Evolutionary conservation across 2,888 invertebrate genomes (phyloP), one percentile per base, ranked within the genome.

Genomic region (Parascotia fuliginaria): DNA sequence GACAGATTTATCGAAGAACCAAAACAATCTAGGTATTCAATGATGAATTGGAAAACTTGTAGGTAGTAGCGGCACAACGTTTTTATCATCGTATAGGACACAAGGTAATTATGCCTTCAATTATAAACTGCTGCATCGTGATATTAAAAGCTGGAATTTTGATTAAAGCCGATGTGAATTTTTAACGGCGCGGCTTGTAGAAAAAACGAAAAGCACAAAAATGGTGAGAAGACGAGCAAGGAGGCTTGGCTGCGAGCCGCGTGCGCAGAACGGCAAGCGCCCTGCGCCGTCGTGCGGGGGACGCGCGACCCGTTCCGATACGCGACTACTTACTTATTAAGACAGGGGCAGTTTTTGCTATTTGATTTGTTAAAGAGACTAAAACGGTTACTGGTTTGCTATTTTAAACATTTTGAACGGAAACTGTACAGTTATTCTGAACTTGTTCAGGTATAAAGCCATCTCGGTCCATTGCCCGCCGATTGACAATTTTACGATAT

Each of bases 291-390:
- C 24, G 3, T 24, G 24, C 24, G 24, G 24, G 63, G 70, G 68
- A 77, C 62, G 76, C 76, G 82, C 85, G 88, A 87, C 89, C 73
- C 79, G 89, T 83, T 87, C 77, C 79, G 77, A 84, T 82, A 68
- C 81, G 74, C 66, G 65, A 80, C 79, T 89, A 87, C 91, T 89
- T 89, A 87, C 91, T 89, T 89, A 91, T 90, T 91, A 89, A 90
- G 89, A 86, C 89, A 80, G 82, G 87, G 82, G 87, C 89, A 87
- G 87, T 90, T 91, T 91, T 91, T 91, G 86, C 88, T 87, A 87
- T 90, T 90, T 91, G 88, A 90, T 91, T 91, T 91, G 87, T 85
- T 85, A 89, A 89, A 89, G 83, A 87, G 83, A 80, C 80, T 86
- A 87, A 86, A 88, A 87, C 82, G 70, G 64, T 75, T 87, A 90